These are phyloP conservation scores for Urocyon cinereoargenteus DNA, from an alignment of 2,797 vertebrate genomes.

Conservation along the genomic window DNA sequence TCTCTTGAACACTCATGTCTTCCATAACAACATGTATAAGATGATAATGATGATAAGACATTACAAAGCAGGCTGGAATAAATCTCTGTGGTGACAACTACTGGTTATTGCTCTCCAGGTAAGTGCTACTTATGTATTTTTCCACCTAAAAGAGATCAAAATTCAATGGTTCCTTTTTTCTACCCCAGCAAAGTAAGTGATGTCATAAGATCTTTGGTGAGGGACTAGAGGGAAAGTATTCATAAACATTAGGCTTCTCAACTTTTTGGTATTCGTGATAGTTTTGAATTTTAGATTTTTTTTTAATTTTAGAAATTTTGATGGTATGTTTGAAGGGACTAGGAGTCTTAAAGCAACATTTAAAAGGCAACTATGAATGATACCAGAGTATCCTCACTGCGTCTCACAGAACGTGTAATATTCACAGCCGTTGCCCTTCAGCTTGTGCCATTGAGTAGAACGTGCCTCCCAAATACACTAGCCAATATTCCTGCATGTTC, in stretches of 20 bases:
- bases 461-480: background rate
- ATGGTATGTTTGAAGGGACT: background rate
- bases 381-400: background rate
- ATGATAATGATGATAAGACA: background rate
- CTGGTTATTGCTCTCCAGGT: background rate
- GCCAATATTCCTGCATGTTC: background rate
- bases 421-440: too few species aligned
- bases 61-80: background rate
- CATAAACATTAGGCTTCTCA: background rate
- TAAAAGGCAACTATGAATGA: background rate
- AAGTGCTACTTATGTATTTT: background rate
- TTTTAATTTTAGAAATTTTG: background rate
- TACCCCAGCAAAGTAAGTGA: background rate
- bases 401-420: background rate
- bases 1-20: background rate
- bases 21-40: background rate
- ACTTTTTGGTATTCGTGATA: background rate
- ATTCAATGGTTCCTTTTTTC: background rate
- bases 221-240: background rate
- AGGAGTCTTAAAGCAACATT: background rate
- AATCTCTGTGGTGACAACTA: background rate
- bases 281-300: constrained; percentile 17
- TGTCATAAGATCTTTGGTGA: background rate
- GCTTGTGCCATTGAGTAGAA: background rate
- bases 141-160: background rate